These are phyloP conservation scores for Dufourea novaeangliae DNA, from an alignment of 1,140 invertebrate genomes.

Conservation along the genomic window DNA sequence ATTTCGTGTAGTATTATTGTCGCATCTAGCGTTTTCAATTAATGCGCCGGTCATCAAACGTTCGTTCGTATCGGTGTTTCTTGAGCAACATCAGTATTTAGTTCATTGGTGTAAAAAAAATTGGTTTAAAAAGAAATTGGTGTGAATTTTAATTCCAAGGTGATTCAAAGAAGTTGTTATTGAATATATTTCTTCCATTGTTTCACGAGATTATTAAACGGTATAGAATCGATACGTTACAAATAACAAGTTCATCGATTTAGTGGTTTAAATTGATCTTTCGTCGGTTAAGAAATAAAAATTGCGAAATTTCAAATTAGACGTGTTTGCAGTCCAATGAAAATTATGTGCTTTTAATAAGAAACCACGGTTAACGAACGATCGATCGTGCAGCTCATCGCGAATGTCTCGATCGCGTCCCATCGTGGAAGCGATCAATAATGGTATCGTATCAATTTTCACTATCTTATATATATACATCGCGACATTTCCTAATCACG, in stretches of 20 bases:
- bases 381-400: background rate
- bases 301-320: too few species aligned
- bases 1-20: constrained; percentile 51
- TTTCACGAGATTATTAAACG: too few species aligned
- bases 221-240: too few species aligned
- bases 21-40: constrained; percentile 28
- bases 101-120: background rate
- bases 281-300: too few species aligned
- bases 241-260: too few species aligned
- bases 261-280: too few species aligned
- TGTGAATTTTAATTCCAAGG: too few species aligned
- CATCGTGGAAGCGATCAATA: background rate
- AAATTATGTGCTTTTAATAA: background rate
- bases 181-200: background rate
- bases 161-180: too few species aligned
- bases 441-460: background rate
- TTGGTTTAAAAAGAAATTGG: too few species aligned
- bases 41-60: constrained; percentile 28
- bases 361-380: constrained; percentile 1
- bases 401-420: background rate
- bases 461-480: background rate
- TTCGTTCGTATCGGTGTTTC: constrained; percentile 32
- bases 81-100: background rate
- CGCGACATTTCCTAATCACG: background rate
- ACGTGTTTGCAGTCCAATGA: background rate